A percentile compares a stretch with the other conserved stretches of the same genome.
Evolutionary conservation across 2,888 invertebrate species (phyloP).

Genomic region (Tuta absoluta): DNA sequence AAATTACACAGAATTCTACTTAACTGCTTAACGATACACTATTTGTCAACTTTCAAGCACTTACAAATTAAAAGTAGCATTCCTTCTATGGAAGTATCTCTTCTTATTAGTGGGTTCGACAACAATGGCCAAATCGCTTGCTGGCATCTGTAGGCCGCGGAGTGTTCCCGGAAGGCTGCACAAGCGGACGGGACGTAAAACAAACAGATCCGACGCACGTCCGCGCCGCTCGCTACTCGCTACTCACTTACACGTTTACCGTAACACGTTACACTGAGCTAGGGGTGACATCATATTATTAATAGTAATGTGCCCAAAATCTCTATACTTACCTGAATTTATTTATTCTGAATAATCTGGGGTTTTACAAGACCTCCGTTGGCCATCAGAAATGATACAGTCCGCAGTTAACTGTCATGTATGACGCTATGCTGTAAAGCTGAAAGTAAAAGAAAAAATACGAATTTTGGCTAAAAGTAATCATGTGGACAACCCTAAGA

Average conservation of each 20-base stretch:
- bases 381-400: no score
- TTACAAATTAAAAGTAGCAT: neutral
- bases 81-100: neutral
- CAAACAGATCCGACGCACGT: constrained; percentile 75
- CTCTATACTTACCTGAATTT: no score
- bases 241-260: constrained; percentile 65
- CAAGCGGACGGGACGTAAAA: constrained; percentile 50
- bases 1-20: no score
- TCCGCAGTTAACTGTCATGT: no score
- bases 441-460: neutral
- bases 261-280: constrained; percentile 55
- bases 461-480: neutral
- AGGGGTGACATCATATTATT: constrained; percentile 51
- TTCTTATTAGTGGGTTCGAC: constrained; percentile 6
- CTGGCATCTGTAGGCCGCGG: constrained; percentile 27
- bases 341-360: neutral
- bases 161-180: constrained; percentile 58
- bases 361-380: no score
- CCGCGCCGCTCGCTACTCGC: constrained; percentile 73
- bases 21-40: no score
- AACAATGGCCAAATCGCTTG: constrained; percentile 12
- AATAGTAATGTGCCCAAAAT: no score
- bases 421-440: no score
- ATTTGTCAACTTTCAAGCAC: neutral
- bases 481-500: constrained; percentile 52